phyloP scores from a whole-genome alignment of 2,797 vertebrate genomes.

The Spinibarbus caldwelli region DNA sequence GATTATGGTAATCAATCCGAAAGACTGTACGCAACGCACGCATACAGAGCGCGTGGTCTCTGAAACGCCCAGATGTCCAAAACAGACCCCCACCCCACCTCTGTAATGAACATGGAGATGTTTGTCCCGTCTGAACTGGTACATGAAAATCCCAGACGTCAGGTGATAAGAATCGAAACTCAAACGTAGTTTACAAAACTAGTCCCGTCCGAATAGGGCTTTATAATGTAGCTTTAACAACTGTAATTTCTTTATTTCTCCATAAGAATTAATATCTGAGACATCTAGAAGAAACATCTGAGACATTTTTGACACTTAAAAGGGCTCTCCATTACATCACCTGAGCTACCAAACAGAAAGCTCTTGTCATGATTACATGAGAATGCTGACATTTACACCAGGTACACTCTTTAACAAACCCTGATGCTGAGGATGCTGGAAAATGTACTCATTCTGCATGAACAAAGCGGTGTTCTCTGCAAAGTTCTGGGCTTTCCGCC shows the following conservation, averaged over 20 bases:
- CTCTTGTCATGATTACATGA: neutral
- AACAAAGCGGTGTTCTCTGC: slow-evolving; percentile 26
- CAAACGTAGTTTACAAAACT: too few relatives aligned
- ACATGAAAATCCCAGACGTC: too few relatives aligned
- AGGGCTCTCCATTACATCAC: neutral
- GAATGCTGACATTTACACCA: neutral
- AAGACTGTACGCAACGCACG: too few relatives aligned
- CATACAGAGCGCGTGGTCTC: too few relatives aligned
- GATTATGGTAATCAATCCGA: too few relatives aligned
- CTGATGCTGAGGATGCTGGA: slow-evolving; percentile 13
- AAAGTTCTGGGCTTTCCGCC: slow-evolving; percentile 23
- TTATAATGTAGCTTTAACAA: too few relatives aligned
- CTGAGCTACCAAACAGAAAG: neutral
- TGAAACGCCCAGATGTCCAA: too few relatives aligned
- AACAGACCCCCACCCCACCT: too few relatives aligned
- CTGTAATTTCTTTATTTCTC: neutral
- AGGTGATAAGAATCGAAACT: too few relatives aligned
- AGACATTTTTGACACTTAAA: neutral
- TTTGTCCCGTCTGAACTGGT: too few relatives aligned
- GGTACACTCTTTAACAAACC: neutral
- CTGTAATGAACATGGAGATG: too few relatives aligned
- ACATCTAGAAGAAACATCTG: neutral
- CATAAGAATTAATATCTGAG: neutral
- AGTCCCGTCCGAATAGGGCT: too few relatives aligned
- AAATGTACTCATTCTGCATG: slow-evolving; percentile 11